Evolutionary conservation across 2,113 vertebrate genomes (phyloP).

Genomic region (Ptilorrhoa leucosticta): DNA sequence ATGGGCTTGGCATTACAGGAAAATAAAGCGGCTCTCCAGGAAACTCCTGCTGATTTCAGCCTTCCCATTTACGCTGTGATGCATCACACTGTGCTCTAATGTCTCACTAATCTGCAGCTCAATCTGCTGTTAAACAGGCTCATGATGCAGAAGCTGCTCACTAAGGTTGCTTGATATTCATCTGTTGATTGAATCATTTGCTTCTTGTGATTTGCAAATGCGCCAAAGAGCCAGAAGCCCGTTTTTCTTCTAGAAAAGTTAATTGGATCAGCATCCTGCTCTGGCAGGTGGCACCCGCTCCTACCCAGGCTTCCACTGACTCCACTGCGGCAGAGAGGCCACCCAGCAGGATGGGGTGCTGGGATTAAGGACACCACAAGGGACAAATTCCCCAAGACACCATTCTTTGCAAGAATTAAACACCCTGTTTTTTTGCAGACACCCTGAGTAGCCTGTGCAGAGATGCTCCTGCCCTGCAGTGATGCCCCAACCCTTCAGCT

Average conservation of each 20-base stretch:
- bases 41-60: slow-evolving; percentile 62
- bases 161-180: slow-evolving; percentile 24
- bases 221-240: slow-evolving; percentile 8
- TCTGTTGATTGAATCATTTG: slow-evolving; percentile 37
- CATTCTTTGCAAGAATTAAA: neutral
- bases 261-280: slow-evolving; percentile 29
- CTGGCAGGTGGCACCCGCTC: slow-evolving; percentile 19
- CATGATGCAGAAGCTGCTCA: neutral
- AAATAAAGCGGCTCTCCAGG: slow-evolving; percentile 59
- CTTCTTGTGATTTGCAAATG: neutral
- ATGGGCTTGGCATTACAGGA: slow-evolving; percentile 51
- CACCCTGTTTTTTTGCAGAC: accelerated
- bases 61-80: slow-evolving; percentile 53
- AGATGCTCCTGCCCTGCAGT: neutral
- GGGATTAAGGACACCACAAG: accelerated
- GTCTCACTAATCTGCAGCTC: slow-evolving; percentile 65
- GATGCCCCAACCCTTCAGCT: neutral
- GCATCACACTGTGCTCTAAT: slow-evolving; percentile 67
- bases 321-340: neutral
- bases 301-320: neutral
- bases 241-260: slow-evolving; percentile 51
- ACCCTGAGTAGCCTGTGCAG: accelerated
- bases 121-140: slow-evolving; percentile 67
- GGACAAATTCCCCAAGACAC: neutral
- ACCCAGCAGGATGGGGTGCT: accelerated